These are phyloP conservation scores for Drosophila tsacasi DNA, from an alignment of 1,140 invertebrate genomes.

Conservation along the genomic window DNA sequence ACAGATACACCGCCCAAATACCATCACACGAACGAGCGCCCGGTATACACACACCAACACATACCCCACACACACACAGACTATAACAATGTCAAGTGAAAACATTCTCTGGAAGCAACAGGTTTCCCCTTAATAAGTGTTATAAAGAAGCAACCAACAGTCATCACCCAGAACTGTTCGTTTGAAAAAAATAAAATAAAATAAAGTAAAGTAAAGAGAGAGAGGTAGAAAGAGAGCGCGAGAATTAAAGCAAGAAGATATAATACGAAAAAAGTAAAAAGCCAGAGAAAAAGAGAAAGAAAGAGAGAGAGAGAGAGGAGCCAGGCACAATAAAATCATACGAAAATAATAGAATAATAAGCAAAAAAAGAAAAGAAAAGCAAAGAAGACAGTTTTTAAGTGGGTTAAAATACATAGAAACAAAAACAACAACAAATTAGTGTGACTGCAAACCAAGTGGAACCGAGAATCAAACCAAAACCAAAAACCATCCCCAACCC, in stretches of 20 bases:
- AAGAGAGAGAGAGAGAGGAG: conserved; percentile 16
- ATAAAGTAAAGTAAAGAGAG: conserved; percentile 14
- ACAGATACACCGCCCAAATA: conserved; percentile 47
- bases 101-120: conserved; percentile 83
- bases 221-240: conserved; percentile 38
- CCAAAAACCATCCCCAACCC: conserved; percentile 30
- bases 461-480: conserved; percentile 56
- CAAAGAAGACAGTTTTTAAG: conserved; percentile 46
- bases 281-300: conserved; percentile 15
- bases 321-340: conserved; percentile 35
- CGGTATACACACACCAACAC: conserved; percentile 31
- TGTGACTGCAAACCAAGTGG: conserved; percentile 74
- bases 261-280: conserved; percentile 17
- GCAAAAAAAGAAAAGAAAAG: conserved; percentile 15
- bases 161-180: conserved; percentile 68
- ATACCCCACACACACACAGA: conserved; percentile 29
- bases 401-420: conserved; percentile 56
- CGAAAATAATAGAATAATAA: conserved; percentile 45
- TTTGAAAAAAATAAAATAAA: conserved; percentile 26
- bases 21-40: conserved; percentile 36
- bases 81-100: conserved; percentile 82
- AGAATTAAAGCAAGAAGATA: conserved; percentile 38
- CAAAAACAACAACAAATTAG: conserved; percentile 45
- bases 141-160: conserved; percentile 62
- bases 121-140: conserved; percentile 80